Conservation (phyloP, 64 coral and sea anemone species). For the Cladopsammia gracilis region DNA sequence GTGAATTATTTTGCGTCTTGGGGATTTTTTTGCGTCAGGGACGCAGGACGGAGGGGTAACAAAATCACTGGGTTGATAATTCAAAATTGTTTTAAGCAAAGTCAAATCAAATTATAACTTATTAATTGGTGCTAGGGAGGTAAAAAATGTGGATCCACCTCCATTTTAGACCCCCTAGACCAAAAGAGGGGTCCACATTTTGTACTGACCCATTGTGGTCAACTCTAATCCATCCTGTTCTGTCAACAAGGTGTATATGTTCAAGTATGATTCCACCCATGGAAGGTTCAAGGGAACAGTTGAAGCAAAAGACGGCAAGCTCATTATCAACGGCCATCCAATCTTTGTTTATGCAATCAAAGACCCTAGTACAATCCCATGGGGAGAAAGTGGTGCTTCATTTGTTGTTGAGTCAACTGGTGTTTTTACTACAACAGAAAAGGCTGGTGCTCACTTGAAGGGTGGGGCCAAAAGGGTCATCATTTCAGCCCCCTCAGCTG, state of each 20-base stretch:
- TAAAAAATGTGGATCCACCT: no score
- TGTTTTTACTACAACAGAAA: conserved; percentile 92
- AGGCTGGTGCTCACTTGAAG: conserved; percentile 90
- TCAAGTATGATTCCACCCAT: conserved; percentile 97
- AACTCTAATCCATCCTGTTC: neutral
- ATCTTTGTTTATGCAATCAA: conserved; percentile 75
- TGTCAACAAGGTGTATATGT: conserved; percentile 88
- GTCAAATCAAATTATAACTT: no score
- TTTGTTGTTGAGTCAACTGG: conserved; percentile 95
- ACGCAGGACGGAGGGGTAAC: no score
- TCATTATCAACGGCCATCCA: conserved; percentile 85
- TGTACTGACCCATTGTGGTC: no score
- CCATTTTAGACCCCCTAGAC: no score
- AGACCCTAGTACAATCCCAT: conserved; percentile 73
- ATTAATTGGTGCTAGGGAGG: no score
- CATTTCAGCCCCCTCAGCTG: conserved; percentile 94
- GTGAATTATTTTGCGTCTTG: no score
- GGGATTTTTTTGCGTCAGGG: no score
- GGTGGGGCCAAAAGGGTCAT: conserved; percentile 97
- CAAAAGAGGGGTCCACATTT: no score
- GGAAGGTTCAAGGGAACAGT: conserved; percentile 91
- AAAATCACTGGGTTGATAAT: no score
- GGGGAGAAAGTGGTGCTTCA: conserved; percentile 80
- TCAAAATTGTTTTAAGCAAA: no score
- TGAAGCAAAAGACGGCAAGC: conserved; percentile 75